A percentile compares a stretch with the other conserved stretches of the same genome.
phyloP scores from a whole-genome alignment of 1,140 invertebrate genomes.

The Brevipalpus yothersi region DNA sequence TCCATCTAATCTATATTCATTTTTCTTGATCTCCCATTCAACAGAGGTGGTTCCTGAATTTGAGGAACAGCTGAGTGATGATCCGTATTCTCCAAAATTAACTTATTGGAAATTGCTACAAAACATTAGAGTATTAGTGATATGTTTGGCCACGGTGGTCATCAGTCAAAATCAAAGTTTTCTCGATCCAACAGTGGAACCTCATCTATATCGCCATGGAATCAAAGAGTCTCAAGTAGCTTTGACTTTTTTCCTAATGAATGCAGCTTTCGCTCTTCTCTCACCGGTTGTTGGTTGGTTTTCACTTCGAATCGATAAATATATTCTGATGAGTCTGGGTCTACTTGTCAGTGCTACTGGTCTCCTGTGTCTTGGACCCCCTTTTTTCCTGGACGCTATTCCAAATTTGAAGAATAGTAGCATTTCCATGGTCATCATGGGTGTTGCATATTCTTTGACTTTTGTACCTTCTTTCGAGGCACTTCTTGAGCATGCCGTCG shows the following conservation, averaged over 20 bases:
- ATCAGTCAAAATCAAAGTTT: slow-evolving; percentile 42
- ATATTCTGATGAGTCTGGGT: slow-evolving; percentile 36
- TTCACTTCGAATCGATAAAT: slow-evolving; percentile 29
- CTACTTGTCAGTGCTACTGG: slow-evolving; percentile 31
- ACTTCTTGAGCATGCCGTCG: slow-evolving; percentile 7
- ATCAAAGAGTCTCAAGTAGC: slow-evolving; percentile 25
- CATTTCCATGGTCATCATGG: slow-evolving; percentile 33
- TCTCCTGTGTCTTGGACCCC: slow-evolving; percentile 39
- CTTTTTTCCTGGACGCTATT: slow-evolving; percentile 28
- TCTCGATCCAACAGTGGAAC: slow-evolving; percentile 46
- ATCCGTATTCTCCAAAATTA: neutral
- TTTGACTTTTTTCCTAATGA: slow-evolving; percentile 41
- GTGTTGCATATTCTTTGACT: slow-evolving; percentile 38
- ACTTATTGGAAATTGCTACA: slow-evolving; percentile 34
- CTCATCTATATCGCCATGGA: slow-evolving; percentile 30
- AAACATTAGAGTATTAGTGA: slow-evolving; percentile 31
- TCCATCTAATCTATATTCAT: neutral
- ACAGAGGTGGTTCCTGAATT: neutral
- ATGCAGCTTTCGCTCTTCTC: slow-evolving; percentile 40
- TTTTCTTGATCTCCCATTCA: neutral
- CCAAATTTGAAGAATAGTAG: slow-evolving; percentile 39
- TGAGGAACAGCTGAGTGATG: neutral
- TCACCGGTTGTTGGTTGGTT: slow-evolving; percentile 46
- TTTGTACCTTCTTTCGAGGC: slow-evolving; percentile 27
- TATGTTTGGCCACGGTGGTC: slow-evolving; percentile 29